Base-by-base conservation (phyloP, 2,797 vertebrate species). In the Euthynnus affinis region DNA sequence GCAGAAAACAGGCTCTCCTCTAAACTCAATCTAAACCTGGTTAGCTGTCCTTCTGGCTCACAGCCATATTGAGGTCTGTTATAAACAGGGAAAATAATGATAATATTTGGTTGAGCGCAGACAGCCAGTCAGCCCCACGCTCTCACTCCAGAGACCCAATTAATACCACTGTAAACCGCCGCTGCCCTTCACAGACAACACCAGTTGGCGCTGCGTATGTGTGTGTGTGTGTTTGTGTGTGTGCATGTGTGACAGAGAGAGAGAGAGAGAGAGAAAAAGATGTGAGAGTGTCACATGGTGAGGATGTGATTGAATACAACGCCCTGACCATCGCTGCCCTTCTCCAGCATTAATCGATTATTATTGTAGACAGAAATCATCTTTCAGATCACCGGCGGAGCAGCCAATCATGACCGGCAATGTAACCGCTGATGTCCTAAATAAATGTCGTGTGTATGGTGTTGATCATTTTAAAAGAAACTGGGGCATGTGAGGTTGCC, bases 121-220 rank as follows among this genome's bases (percentile, higher is more conserved):
- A 86, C 84, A 85, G 82, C 48, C 81, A 89, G 82, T 83, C 91
- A 84, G 81, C 85, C 77, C 83, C 74, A 77, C 58, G 49, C 87
- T 87, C 88, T 87, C 71, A 90, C 92, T 91, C 93, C 75, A 82
- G 93, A 93, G 94, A 93, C 92, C 91, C 86, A 95, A 94, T 95
- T 94, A 94, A 91, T 88, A 88, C 72, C 81, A 84, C 59, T 90
- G 89, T 89, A 91, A 90, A 90, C 88, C 79, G 13, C 80, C 2
- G 48, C 84, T 87, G 81, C 91, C 86, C 85, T 92, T 89, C 83
- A 81, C 67, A 82, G 75, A 73, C 82, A 85, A 81, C 77, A 84
- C 61, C 71, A 85, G 80, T 74, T 49, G n/a, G 76, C 52, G 3
- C 34, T 29, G 6, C 51, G 22, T 60, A 27, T 80, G 69, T 55